A percentile compares a stretch with the other conserved stretches of the same genome.
phyloP scores from a whole-genome alignment of 64 coral and sea anemone species.

The Orbicella faveolata region DNA sequence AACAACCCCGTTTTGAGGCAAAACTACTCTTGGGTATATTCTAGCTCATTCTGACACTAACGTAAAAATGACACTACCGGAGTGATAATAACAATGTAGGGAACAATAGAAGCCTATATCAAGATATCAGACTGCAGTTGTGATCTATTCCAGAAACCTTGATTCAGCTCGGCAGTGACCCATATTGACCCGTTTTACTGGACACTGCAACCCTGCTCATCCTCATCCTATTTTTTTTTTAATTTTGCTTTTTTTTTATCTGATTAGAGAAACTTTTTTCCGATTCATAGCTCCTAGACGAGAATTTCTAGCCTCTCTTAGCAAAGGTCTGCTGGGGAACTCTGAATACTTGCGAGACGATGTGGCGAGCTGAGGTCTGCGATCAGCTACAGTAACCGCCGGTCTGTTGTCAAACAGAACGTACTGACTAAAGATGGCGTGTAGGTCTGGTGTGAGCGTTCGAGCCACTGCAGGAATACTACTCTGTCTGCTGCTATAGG shows the following conservation, averaged over 20 bases:
- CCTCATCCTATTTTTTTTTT: too few species aligned
- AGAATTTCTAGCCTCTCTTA: background rate
- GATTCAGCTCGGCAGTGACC: too few species aligned
- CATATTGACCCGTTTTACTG: too few species aligned
- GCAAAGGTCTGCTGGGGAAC: background rate
- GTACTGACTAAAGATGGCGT: constrained; percentile 87
- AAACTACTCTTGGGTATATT: too few species aligned
- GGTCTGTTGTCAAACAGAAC: constrained; percentile 22
- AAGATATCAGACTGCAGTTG: too few species aligned
- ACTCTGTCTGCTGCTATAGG: background rate
- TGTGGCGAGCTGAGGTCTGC: constrained; percentile 24
- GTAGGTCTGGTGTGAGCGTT: constrained; percentile 71
- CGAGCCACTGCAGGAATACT: constrained; percentile 58
- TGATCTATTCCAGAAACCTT: too few species aligned
- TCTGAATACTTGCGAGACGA: constrained; percentile 16
- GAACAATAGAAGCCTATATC: too few species aligned
- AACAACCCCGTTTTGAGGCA: too few species aligned
- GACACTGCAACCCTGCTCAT: too few species aligned
- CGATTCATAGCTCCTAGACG: background rate
- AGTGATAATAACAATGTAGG: too few species aligned
- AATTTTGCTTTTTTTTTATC: background rate
- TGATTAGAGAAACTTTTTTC: background rate
- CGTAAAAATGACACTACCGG: too few species aligned
- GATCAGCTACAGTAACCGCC: constrained; percentile 28
- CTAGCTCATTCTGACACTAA: too few species aligned